Conservation (phyloP, 1,140 invertebrate genomes). For the Ceratoteleas bidentatus region DNA sequence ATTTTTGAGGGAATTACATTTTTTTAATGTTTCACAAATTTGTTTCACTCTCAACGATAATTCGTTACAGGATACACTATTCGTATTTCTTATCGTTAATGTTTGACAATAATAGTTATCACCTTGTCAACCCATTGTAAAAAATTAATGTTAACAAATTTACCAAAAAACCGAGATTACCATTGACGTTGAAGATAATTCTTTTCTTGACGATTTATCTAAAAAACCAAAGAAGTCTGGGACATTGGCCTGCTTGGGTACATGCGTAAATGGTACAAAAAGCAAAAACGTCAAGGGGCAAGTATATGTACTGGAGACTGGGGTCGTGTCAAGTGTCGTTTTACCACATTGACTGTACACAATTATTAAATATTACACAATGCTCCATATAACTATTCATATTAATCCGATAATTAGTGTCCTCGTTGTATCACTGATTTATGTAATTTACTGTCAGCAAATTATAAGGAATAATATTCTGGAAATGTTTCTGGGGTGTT, state of each 20-base stretch:
- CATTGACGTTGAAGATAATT: background rate
- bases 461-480: no score
- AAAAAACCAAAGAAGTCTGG: constrained; percentile 35
- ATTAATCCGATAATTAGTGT: constrained; percentile 9
- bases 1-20: no score
- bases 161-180: background rate
- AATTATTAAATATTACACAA: constrained; percentile 43
- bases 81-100: no score
- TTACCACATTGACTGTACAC: constrained; percentile 19
- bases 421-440: no score
- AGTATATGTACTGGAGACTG: constrained; percentile 29
- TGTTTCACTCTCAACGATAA: no score
- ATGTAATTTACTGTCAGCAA: no score
- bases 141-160: background rate
- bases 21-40: no score
- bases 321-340: constrained; percentile 47
- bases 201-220: constrained; percentile 11
- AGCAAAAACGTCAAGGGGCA: constrained; percentile 38
- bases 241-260: constrained; percentile 16
- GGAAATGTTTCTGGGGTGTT: no score
- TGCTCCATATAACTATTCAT: background rate
- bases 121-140: no score
- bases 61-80: no score
- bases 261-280: constrained; percentile 20
- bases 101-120: no score